Evolutionary conservation across 2,113 vertebrate genomes (phyloP).

Genomic region (Illadopsis cleaveri): DNA sequence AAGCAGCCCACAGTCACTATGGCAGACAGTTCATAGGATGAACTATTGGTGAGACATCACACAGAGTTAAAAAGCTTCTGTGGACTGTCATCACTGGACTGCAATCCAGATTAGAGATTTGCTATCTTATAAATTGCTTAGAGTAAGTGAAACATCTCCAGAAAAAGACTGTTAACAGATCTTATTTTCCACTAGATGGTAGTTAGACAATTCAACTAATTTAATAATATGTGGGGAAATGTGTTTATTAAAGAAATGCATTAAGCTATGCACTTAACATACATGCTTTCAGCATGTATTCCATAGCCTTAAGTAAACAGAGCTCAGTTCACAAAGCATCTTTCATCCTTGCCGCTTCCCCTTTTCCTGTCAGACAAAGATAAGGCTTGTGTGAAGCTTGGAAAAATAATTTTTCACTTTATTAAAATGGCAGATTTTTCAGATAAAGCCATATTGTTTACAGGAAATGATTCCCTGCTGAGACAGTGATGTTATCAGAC

Average conservation of each 20-base stretch:
- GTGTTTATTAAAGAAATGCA: background rate
- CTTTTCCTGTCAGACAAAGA: background rate
- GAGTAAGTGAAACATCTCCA: background rate
- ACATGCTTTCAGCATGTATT: background rate
- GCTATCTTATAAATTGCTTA: background rate
- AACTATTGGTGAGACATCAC: background rate
- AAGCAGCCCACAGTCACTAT: background rate
- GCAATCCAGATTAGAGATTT: background rate
- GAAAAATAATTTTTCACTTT: slow-evolving; percentile 26
- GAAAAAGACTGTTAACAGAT: background rate
- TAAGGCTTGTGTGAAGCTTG: background rate
- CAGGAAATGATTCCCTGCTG: slow-evolving; percentile 25
- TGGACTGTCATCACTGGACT: background rate
- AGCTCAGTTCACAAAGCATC: background rate
- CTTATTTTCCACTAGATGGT: background rate
- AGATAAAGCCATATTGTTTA: slow-evolving; percentile 13
- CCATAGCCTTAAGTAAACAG: background rate
- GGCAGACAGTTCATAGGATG: background rate
- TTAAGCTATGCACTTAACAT: background rate
- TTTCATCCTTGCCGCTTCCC: background rate
- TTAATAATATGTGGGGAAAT: background rate
- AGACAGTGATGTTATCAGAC: background rate
- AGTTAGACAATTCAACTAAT: background rate
- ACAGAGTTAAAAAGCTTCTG: background rate
- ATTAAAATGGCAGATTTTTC: slow-evolving; percentile 16